These are phyloP conservation scores for Laupala kohalensis DNA, from an alignment of 1,140 invertebrate genomes.

Conservation along the genomic window DNA sequence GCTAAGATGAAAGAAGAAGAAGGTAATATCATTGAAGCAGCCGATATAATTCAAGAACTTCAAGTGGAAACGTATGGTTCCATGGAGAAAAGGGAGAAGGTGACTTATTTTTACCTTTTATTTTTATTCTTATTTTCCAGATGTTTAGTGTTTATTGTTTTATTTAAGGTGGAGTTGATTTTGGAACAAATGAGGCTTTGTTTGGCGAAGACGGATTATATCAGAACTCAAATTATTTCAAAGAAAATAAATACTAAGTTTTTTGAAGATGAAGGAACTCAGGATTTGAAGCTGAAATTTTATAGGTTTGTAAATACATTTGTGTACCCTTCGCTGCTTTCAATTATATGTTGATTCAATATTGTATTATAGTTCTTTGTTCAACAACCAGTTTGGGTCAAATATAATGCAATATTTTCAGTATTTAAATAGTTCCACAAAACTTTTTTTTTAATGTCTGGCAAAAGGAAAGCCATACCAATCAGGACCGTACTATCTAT, in stretches of 20 bases:
- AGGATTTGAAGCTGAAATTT: conserved; percentile 82
- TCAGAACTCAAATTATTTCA: conserved; percentile 95
- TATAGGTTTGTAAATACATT: conserved; percentile 42
- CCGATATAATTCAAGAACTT: conserved; percentile 87
- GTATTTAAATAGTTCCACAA: too few relatives aligned
- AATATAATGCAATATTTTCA: too few relatives aligned
- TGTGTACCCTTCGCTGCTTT: too few relatives aligned
- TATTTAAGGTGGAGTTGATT: conserved; percentile 69
- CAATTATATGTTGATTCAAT: too few relatives aligned
- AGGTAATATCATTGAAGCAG: conserved; percentile 79
- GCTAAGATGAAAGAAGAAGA: conserved; percentile 90
- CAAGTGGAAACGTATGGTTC: conserved; percentile 99
- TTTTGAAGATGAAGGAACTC: conserved; percentile 78
- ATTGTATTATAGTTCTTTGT: too few relatives aligned
- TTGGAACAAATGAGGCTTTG: conserved; percentile 98
- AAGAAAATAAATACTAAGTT: conserved; percentile 98
- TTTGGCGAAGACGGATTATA: conserved; percentile 89
- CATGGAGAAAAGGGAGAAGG: conserved; percentile 95
- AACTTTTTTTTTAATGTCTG: too few relatives aligned
- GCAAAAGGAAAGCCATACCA: too few relatives aligned
- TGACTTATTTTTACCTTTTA: too few relatives aligned
- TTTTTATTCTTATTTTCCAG: too few relatives aligned
- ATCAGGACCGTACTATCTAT: too few relatives aligned
- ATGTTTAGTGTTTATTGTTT: not conserved
- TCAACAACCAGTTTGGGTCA: too few relatives aligned